phyloP scores from a whole-genome alignment of 2,888 invertebrate species.

The Limenitis camilla region DNA sequence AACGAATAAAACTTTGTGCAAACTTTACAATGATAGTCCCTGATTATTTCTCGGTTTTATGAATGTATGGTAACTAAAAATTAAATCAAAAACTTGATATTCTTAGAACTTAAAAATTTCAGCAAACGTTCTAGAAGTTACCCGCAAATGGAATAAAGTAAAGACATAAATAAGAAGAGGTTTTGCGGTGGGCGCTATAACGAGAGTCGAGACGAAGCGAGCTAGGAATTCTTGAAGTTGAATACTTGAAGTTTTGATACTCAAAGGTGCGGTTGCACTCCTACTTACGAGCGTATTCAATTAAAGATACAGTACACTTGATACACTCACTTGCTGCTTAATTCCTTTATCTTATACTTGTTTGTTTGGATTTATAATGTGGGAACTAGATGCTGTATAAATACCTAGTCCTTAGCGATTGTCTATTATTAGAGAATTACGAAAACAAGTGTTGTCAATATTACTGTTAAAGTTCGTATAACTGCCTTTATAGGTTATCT shows the following conservation, averaged over 20 bases:
- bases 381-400: neutral
- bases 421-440: too few relatives aligned
- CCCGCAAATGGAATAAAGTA: constrained; percentile 63
- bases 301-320: constrained; percentile 25
- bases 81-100: too few relatives aligned
- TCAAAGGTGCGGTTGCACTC: constrained; percentile 38
- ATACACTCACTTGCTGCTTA: constrained; percentile 17
- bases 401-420: neutral
- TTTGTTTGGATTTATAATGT: constrained; percentile 7
- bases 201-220: constrained; percentile 54
- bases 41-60: too few relatives aligned
- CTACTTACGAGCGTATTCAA: constrained; percentile 29
- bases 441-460: too few relatives aligned
- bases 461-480: too few relatives aligned
- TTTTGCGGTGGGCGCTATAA: constrained; percentile 62
- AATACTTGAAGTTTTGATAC: constrained; percentile 57
- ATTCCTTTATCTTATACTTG: constrained; percentile 6
- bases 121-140: constrained; percentile 27
- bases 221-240: constrained; percentile 41
- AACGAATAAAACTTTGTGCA: too few relatives aligned
- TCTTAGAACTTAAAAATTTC: constrained; percentile 24
- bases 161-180: constrained; percentile 62
- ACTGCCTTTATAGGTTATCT: too few relatives aligned
- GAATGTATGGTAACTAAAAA: too few relatives aligned
- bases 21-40: too few relatives aligned